These are phyloP conservation scores for Lasioglossum marginatum DNA, from an alignment of 2,888 invertebrate genomes.

Conservation along the genomic window DNA sequence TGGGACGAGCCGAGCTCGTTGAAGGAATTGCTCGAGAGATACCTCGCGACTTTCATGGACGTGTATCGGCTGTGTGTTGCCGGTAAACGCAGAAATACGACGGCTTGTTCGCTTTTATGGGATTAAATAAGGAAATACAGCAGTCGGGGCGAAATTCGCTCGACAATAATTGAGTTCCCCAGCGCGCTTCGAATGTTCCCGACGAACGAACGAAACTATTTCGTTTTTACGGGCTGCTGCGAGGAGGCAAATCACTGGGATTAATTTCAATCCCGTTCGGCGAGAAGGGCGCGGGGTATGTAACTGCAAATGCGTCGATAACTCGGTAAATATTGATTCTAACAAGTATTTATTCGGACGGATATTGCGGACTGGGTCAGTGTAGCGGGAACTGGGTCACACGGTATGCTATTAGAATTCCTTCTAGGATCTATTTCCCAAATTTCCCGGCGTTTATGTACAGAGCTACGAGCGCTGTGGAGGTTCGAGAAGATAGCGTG, in stretches of 20 bases:
- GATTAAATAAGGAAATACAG: constrained; percentile 25
- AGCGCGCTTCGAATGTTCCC: not conserved
- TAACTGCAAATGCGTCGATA: constrained; percentile 6
- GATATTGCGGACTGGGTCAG: constrained; percentile 5
- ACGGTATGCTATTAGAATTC: constrained; percentile 7
- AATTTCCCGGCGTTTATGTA: not conserved
- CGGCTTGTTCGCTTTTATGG: not conserved
- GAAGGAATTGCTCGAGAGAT: constrained; percentile 12
- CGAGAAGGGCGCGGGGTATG: not conserved
- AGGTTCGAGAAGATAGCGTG: too few species aligned
- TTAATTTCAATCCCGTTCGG: not conserved
- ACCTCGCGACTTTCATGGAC: not conserved
- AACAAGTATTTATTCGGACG: constrained; percentile 9
- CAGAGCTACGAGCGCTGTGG: not conserved
- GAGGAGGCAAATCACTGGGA: not conserved
- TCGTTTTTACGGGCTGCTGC: not conserved
- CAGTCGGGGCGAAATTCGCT: not conserved
- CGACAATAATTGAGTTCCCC: not conserved
- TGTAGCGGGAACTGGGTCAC: not conserved
- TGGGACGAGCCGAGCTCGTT: not conserved
- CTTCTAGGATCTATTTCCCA: constrained; percentile 6
- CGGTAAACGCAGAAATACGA: constrained; percentile 11
- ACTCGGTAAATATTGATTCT: constrained; percentile 15
- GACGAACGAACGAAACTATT: not conserved
- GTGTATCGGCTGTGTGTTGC: not conserved